Base-by-base conservation (phyloP, 2,797 vertebrate genomes). In the Pelochelys cantorii region DNA sequence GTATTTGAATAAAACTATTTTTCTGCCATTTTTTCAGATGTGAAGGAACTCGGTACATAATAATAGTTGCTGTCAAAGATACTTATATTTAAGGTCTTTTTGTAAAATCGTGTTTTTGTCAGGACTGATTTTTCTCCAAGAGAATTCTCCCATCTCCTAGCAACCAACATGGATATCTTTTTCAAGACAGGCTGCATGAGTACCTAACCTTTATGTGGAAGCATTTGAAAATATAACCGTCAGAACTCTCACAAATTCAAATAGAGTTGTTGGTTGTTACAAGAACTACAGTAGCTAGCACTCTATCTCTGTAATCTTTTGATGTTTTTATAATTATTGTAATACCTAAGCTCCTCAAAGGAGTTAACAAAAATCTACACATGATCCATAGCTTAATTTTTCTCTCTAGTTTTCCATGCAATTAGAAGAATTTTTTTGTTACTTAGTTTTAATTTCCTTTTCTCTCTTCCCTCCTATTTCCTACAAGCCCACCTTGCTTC, bases 1-100 rank as follows among this genome's bases (percentile, higher is more conserved):
- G 94, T 94, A 96, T 95, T 96, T 95, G 96, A 97, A 98, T 97
- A 97, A 96, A 97, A 96, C 97, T 87, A 93, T 96, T 97, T 98
- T 98, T 96, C 95, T 97, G 90, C 97, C 97, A 97, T 97, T 97
- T 98, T 97, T 97, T 97, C 97, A 96, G 95, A 98, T 95, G 95
- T 96, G 95, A 98, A 97, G 94, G 95, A 97, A 97, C 88, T 97
- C 91, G 7, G 94, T 95, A 97, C 97, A 97, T 98, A 97, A 97
- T 97, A 98, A 98, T 97, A 98, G 96, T 95, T 97, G 86, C 97
- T 98, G 98, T 98, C 97, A 98, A 97, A 98, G 96, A 97, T 98
- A 98, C 98, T 97, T 98, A 96, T 98, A 97, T 98, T 98, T 98
- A 97, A 98, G 95, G 97, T 97, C 96, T 98, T 98, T 98, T 98